Evolutionary conservation across 2,888 invertebrate genomes (phyloP), one percentile per base, ranked within the genome.

Genomic region (Sarcophaga carnaria): DNA sequence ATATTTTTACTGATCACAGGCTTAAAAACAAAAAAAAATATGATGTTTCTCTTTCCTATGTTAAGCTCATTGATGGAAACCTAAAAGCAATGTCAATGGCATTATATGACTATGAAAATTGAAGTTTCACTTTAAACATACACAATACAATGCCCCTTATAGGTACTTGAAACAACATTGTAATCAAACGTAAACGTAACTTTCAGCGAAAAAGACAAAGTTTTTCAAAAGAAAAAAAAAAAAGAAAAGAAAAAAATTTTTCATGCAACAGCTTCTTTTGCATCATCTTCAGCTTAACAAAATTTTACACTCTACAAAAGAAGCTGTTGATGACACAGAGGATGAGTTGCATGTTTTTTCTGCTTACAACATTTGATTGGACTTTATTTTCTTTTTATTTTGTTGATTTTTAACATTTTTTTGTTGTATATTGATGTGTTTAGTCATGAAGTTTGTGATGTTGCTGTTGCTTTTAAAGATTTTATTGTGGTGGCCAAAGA

Each of bases 21-120:
- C 20, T 37, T 10, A 37, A 8, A 37, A 37, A 37, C 3, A 37
- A 37, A 37, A 66, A 49, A n/a, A 71, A 71, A 5, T 14, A 54
- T 54, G 3, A 14, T 20, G 20, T 79, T 62, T 63, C 45, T 27
- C 70, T 80, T 75, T 70, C 10, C 2, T 69, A 22, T 79, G n/a
- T 27, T 27, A 17, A 14, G 49, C 62, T 76, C 64, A 64, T 71
- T 76, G 69, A 80, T 66, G 45, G 60, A 59, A 59, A 76, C 71
- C 76, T 77, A 71, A 85, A 80, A 79, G 83, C 87, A 85, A 87
- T 81, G 87, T 82, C 86, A 86, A 86, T 86, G 87, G 89, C 88
- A 90, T 90, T 90, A 89, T 86, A 89, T 87, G 88, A 89, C 90
- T 90, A 90, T 90, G 89, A 90, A 92, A 91, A 91, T 91, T 92